Conservation (phyloP, 1,140 invertebrate genomes). For the Leucophenga varia region DNA sequence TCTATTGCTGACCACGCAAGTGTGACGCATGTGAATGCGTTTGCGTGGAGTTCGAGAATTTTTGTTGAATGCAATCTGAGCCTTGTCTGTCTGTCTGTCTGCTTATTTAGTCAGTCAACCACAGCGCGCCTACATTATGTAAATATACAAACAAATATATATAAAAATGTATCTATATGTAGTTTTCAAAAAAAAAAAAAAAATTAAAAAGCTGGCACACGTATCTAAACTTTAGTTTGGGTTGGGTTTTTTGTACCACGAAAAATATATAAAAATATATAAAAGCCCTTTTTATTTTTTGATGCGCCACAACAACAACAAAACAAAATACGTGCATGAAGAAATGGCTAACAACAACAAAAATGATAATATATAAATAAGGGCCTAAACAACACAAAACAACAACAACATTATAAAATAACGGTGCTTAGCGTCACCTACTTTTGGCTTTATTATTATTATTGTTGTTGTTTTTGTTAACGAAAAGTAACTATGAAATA, state of each 20-base stretch:
- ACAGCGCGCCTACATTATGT: conserved; percentile 44
- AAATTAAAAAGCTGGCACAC: conserved; percentile 24
- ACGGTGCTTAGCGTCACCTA: conserved; percentile 50
- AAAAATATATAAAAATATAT: no score
- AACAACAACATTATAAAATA: conserved; percentile 32
- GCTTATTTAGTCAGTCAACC: conserved; percentile 37
- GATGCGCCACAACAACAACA: conserved; percentile 14
- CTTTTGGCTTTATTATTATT: conserved; percentile 38
- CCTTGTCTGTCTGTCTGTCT: conserved; percentile 5
- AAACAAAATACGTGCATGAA: conserved; percentile 18
- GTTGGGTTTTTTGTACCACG: conserved; percentile 8
- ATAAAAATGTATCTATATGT: conserved; percentile 2
- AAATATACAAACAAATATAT: conserved; percentile 22
- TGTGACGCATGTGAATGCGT: conserved; percentile 31
- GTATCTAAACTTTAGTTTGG: conserved; percentile 23
- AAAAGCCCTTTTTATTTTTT: no score
- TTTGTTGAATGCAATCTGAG: conserved; percentile 3
- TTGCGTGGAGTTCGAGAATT: no score
- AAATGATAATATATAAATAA: no score
- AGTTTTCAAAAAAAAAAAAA: conserved; percentile 22
- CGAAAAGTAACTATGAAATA: conserved; percentile 30
- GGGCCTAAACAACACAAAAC: conserved; percentile 20
- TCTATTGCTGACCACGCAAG: conserved; percentile 42
- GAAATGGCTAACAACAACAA: no score
- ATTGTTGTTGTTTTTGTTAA: no score